Conservation (phyloP, 1,140 invertebrate species). For the Drosophila fuyamai region DNA sequence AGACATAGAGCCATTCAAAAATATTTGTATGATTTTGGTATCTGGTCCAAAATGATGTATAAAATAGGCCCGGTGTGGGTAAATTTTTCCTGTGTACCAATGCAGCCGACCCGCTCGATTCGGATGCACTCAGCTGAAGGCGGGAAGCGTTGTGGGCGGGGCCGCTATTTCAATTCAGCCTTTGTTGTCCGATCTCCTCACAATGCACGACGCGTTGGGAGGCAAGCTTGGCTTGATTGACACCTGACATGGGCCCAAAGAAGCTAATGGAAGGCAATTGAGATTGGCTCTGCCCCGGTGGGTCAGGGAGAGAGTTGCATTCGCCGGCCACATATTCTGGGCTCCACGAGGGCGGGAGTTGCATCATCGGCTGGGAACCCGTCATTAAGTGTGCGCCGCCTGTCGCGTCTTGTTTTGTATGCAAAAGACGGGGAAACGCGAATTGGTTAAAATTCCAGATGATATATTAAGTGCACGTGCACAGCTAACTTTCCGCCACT, state of each 20-base stretch:
- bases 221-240: constrained; percentile 57
- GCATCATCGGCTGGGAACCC: constrained; percentile 34
- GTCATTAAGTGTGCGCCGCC: constrained; percentile 53
- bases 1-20: no score
- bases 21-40: not conserved
- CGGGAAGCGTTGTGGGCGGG: constrained; percentile 17
- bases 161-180: constrained; percentile 48
- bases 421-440: constrained; percentile 20
- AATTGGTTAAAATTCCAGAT: not conserved
- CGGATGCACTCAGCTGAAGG: constrained; percentile 23
- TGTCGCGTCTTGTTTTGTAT: constrained; percentile 18
- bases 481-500: not conserved
- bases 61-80: no score
- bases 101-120: constrained; percentile 22
- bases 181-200: constrained; percentile 47
- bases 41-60: not conserved
- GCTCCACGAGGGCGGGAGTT: not conserved
- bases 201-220: constrained; percentile 35
- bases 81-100: constrained; percentile 34
- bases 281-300: not conserved
- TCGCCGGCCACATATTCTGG: constrained; percentile 15
- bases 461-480: not conserved
- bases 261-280: constrained; percentile 20
- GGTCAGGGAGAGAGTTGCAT: constrained; percentile 55
- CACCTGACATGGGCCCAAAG: constrained; percentile 49